A percentile compares a stretch with the other conserved stretches of the same genome.
Evolutionary conservation across 30 jellyfish, hydroid and myxozoan species (phyloP).

Genomic region (Rhopilema esculentum): DNA sequence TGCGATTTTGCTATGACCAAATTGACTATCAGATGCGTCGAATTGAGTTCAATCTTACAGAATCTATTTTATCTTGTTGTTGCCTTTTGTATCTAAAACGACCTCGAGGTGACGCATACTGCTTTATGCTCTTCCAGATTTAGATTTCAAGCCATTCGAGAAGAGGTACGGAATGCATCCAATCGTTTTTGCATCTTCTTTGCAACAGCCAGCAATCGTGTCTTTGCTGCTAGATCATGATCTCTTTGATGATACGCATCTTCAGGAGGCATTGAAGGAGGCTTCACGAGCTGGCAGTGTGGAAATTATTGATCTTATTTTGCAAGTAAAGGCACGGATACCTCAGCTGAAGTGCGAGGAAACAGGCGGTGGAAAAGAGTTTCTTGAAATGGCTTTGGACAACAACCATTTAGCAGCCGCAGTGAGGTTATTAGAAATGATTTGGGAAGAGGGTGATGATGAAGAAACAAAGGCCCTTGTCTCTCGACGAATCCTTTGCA

Average conservation of each 20-base stretch:
- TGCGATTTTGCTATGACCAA: too few relatives aligned
- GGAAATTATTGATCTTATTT: conserved; percentile 22
- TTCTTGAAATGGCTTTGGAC: conserved; percentile 51
- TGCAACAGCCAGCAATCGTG: conserved; percentile 56
- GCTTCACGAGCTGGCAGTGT: conserved; percentile 26
- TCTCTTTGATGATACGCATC: background rate
- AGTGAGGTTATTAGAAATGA: background rate
- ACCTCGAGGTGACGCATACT: too few relatives aligned
- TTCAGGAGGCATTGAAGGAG: conserved; percentile 54
- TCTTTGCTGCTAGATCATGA: conserved; percentile 44
- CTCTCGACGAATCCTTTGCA: conserved; percentile 46
- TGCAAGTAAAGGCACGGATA: background rate
- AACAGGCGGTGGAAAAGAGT: background rate
- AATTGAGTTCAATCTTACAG: too few relatives aligned
- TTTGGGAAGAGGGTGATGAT: conserved; percentile 24
- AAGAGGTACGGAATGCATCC: conserved; percentile 49
- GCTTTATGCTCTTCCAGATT: too few relatives aligned
- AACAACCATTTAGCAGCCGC: conserved; percentile 15
- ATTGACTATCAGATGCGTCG: too few relatives aligned
- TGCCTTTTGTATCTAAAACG: too few relatives aligned
- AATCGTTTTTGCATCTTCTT: conserved; percentile 29
- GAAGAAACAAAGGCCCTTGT: background rate
- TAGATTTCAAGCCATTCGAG: conserved; percentile 34
- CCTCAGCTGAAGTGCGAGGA: background rate
- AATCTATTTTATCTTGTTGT: too few relatives aligned